These are phyloP conservation scores for Abramis brama DNA, from an alignment of 2,113 vertebrate species.

Conservation along the genomic window DNA sequence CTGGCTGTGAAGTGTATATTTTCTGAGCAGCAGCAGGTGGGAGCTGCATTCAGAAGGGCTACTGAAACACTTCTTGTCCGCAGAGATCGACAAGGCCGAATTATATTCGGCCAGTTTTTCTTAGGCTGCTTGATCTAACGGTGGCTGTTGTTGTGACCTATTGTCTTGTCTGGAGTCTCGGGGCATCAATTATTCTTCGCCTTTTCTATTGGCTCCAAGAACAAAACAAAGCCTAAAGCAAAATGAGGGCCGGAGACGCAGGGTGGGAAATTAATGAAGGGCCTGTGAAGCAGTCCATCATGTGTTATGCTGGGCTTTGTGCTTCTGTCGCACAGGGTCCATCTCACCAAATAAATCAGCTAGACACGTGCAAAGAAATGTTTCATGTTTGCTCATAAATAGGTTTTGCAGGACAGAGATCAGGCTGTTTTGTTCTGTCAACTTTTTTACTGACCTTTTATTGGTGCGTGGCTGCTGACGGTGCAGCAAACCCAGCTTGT, in stretches of 20 bases:
- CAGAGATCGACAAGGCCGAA: no score
- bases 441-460: background rate
- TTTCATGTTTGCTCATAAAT: constrained; percentile 27
- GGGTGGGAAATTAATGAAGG: constrained; percentile 35
- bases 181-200: constrained; percentile 51
- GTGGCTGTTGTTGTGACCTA: constrained; percentile 42
- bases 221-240: constrained; percentile 30
- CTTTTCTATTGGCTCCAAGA: constrained; percentile 3
- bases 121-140: constrained; percentile 22
- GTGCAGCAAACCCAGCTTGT: no score
- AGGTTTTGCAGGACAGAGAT: background rate
- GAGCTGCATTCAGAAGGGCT: background rate
- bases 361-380: background rate
- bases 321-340: background rate
- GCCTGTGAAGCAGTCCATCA: constrained; percentile 37
- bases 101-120: constrained; percentile 7
- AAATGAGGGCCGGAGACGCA: constrained; percentile 22
- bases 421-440: background rate
- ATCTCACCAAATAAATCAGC: constrained; percentile 41
- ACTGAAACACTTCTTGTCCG: background rate
- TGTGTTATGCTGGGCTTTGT: constrained; percentile 6
- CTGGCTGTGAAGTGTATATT: background rate
- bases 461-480: no score
- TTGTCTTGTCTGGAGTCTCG: constrained; percentile 46
- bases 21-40: background rate